Base-by-base conservation (phyloP, 92 coral and sea anemone genomes). In the Isaurus tuberculatus region DNA sequence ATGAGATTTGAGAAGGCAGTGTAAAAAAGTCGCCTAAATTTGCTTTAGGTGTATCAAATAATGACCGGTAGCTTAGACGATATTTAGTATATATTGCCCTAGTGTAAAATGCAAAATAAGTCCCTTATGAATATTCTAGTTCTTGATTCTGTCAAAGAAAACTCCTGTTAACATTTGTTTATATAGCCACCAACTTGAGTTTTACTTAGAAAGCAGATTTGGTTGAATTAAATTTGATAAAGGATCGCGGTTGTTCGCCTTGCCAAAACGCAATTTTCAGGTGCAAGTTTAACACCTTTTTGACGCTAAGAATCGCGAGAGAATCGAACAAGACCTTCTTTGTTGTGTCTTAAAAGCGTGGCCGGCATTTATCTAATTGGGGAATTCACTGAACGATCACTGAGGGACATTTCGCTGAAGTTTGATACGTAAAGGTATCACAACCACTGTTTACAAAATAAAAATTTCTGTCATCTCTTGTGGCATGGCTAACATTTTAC, bases 31-130 rank as follows among this genome's bases (percentile, higher is more conserved):
- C 61, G 73, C 84, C 75, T 79, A 89, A 89, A 86, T 83, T 90
- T 79, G 79, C 77, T 72, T 74, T 57, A 65, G 70, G 65, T 67
- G 67, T 65, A 88, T 70, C 74, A 78, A 85, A 75, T 73, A 58
- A 77, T 68, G 73, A 40, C 43, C 85, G 83, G 89, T 84, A 91
- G 86, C 90, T 78, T 88, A 43, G 88, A 60, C 27, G 75, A 26
- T 61, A 55, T 75, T 69, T 86, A 87, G 69, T 26, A 23, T 63
- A 87, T 93, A 91, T 29, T 65, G 75, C 83, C 67, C 26, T 72
- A 65, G 80, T 40, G 77, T 64, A 68, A 72, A 80, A 93, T 92
- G 91, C 89, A 87, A 89, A 93, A 51, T 86, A 89, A 88, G 37
- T 63, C 19, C 72, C 70, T 88, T 79, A 72, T 86, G 88, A 88